These are phyloP conservation scores for Toxotes jaculatrix DNA, from an alignment of 2,113 vertebrate species.

Conservation along the genomic window DNA sequence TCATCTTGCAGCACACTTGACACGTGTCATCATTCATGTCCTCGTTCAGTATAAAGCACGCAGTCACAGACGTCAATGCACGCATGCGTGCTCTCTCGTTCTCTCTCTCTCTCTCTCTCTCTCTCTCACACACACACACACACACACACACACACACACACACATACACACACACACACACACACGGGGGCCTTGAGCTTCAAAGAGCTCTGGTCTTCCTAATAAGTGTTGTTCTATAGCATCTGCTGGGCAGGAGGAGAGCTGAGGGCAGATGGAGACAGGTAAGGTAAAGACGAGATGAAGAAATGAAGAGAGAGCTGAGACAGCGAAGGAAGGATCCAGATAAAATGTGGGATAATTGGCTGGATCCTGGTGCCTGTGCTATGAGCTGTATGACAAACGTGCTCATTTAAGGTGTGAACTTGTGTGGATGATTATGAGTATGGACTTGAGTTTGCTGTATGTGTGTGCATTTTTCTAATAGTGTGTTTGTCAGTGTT, in stretches of 20 bases:
- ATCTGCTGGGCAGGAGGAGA: conserved; percentile 18
- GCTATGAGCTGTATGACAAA: background rate
- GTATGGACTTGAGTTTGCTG: background rate
- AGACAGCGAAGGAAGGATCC: background rate
- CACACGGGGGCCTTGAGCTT: conserved; percentile 24
- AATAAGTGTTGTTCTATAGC: conserved; percentile 30
- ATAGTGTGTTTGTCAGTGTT: background rate
- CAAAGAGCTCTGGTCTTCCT: conserved; percentile 39
- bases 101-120: background rate
- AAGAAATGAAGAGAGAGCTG: background rate
- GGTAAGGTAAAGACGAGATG: too few relatives aligned
- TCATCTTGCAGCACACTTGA: conserved; percentile 36
- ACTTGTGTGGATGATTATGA: too few relatives aligned
- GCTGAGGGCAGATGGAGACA: conserved; percentile 33
- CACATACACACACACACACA: conserved; percentile 12
- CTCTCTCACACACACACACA: conserved; percentile 5
- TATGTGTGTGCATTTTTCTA: background rate
- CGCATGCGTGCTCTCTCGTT: background rate
- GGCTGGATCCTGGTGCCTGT: conserved; percentile 12
- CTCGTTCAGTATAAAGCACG: conserved; percentile 16
- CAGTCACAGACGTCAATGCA: background rate
- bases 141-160: background rate
- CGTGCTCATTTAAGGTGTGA: background rate
- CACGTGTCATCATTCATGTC: conserved; percentile 58
- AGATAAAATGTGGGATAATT: conserved; percentile 48